Conservation (phyloP, 2,888 invertebrate genomes). For the Drosophila diplacantha region DNA sequence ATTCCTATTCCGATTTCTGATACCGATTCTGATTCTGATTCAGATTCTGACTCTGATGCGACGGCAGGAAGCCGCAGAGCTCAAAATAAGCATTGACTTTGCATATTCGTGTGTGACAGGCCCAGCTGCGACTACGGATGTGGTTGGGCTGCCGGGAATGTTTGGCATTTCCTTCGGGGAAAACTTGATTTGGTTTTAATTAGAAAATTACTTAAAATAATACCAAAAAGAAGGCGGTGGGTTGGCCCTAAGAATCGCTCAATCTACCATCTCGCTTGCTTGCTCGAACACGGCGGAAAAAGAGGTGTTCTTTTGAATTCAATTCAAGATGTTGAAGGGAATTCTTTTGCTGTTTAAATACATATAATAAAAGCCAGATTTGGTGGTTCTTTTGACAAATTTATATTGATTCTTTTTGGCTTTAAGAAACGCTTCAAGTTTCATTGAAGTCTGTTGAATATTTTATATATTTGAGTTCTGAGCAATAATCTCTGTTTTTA, state of each 20-base stretch:
- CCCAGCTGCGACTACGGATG: conserved; percentile 35
- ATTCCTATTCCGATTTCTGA: conserved; percentile 19
- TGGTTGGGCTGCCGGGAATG: conserved; percentile 24
- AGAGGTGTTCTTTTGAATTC: background rate
- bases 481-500: background rate
- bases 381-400: too few relatives aligned
- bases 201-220: conserved; percentile 69
- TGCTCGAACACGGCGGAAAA: background rate
- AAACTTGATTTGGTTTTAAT: conserved; percentile 49
- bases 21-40: conserved; percentile 8
- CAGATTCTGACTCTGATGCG: conserved; percentile 9
- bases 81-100: conserved; percentile 47
- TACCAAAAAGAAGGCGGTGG: conserved; percentile 70
- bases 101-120: conserved; percentile 37
- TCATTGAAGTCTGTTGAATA: background rate
- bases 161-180: conserved; percentile 31
- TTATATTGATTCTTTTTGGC: too few relatives aligned
- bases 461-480: background rate
- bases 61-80: conserved; percentile 56
- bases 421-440: background rate
- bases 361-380: background rate
- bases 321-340: background rate
- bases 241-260: conserved; percentile 65
- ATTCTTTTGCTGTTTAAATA: background rate
- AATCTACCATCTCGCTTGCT: conserved; percentile 44